phyloP scores from a whole-genome alignment of 1,140 invertebrate species.

The Cydia strobilella region DNA sequence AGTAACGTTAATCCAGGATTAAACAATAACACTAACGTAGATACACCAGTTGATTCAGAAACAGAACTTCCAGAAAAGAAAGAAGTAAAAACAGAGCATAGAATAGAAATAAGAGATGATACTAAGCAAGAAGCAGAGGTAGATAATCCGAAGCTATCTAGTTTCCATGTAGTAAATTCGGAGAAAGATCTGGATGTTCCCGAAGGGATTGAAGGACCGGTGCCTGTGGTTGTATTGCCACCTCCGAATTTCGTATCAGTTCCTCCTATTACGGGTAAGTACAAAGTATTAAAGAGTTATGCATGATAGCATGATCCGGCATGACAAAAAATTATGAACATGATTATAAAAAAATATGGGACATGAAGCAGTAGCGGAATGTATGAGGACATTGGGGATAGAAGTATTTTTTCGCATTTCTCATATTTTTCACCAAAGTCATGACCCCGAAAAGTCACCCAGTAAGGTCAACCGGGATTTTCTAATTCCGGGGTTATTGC shows the following conservation, averaged over 20 bases:
- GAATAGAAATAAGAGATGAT: constrained; percentile 31
- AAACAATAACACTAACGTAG: not conserved
- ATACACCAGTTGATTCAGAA: not conserved
- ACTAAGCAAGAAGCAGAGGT: constrained; percentile 29
- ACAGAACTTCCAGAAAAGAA: not conserved
- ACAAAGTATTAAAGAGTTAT: too few species aligned
- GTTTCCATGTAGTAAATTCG: constrained; percentile 73
- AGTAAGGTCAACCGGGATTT: too few species aligned
- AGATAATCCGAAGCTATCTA: constrained; percentile 53
- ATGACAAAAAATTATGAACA: too few species aligned
- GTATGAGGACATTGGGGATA: too few species aligned
- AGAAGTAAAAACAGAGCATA: constrained; percentile 33
- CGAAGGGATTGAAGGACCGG: constrained; percentile 80
- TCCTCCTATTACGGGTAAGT: constrained; percentile 40
- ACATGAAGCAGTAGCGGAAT: too few species aligned
- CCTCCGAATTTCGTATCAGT: constrained; percentile 53
- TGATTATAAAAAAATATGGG: too few species aligned
- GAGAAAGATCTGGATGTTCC: constrained; percentile 82
- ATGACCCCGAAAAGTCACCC: too few species aligned
- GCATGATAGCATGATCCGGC: too few species aligned
- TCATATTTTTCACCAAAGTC: too few species aligned
- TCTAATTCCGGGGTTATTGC: too few species aligned
- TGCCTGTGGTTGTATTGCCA: constrained; percentile 77
- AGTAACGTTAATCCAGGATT: not conserved
- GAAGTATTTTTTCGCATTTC: too few species aligned